Evolutionary conservation across 2,113 vertebrate species (phyloP).

Genomic region (Daboia siamensis): DNA sequence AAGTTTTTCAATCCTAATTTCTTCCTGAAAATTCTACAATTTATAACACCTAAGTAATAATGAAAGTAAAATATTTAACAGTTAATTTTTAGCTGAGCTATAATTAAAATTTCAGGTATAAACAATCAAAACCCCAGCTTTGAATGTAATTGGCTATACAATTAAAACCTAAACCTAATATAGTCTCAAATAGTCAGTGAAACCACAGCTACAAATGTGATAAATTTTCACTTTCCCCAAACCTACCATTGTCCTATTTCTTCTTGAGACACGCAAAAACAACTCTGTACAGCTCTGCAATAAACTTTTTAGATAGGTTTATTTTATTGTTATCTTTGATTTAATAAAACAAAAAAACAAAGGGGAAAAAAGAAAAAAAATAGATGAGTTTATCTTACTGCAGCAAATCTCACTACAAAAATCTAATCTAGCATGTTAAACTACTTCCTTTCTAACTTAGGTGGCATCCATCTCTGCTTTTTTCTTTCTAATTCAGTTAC

Average conservation of each 20-base stretch:
- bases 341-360: neutral
- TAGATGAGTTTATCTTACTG: neutral
- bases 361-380: neutral
- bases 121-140: neutral
- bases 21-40: neutral
- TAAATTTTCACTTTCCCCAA: neutral
- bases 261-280: neutral
- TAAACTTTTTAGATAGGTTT: neutral
- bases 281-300: neutral
- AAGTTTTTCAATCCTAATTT: neutral
- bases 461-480: neutral
- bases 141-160: neutral
- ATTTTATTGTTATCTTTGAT: neutral
- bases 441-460: neutral
- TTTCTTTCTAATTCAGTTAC: constrained; percentile 74
- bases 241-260: neutral
- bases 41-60: neutral
- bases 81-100: neutral
- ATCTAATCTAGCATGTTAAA: neutral
- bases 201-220: neutral
- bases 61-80: neutral
- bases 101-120: neutral
- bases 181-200: neutral
- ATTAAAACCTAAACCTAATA: neutral
- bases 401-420: neutral